Evolutionary conservation across 2,797 vertebrate genomes (phyloP).

Genomic region (Galagoides demidoff): DNA sequence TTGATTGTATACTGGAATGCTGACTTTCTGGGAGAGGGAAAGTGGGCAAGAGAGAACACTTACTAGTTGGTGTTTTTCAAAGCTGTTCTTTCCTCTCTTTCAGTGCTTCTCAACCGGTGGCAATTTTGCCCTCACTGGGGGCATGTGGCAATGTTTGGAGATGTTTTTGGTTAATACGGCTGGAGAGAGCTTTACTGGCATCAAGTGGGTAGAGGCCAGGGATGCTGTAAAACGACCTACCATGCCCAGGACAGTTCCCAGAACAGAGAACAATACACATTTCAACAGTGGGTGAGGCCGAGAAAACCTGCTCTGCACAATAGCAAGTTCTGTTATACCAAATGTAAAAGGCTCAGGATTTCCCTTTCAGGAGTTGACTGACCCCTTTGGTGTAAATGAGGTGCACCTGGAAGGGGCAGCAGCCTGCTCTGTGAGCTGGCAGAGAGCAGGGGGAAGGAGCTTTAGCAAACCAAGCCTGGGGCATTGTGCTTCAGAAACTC

Average conservation of each 20-base stretch:
- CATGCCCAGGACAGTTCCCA: neutral
- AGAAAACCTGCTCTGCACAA: neutral
- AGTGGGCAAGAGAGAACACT: neutral
- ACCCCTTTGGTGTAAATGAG: neutral
- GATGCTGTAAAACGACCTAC: neutral
- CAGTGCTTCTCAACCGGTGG: neutral
- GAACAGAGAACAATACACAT: neutral
- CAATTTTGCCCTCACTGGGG: neutral
- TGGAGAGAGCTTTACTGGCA: neutral
- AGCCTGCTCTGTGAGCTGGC: neutral
- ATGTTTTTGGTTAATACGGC: neutral
- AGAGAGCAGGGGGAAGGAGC: neutral
- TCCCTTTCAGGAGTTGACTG: neutral
- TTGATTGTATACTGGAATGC: neutral
- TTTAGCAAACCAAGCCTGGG: accelerated
- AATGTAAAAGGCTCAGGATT: neutral
- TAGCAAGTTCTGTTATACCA: neutral
- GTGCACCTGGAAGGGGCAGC: neutral
- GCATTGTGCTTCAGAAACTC: neutral
- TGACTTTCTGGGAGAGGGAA: neutral
- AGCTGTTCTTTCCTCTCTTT: neutral
- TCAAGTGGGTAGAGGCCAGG: neutral
- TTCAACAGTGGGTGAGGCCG: neutral
- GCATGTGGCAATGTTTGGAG: neutral
- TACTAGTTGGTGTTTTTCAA: neutral